Conservation (phyloP, 2,113 vertebrate genomes). For the Urocynchramus pylzowi region DNA sequence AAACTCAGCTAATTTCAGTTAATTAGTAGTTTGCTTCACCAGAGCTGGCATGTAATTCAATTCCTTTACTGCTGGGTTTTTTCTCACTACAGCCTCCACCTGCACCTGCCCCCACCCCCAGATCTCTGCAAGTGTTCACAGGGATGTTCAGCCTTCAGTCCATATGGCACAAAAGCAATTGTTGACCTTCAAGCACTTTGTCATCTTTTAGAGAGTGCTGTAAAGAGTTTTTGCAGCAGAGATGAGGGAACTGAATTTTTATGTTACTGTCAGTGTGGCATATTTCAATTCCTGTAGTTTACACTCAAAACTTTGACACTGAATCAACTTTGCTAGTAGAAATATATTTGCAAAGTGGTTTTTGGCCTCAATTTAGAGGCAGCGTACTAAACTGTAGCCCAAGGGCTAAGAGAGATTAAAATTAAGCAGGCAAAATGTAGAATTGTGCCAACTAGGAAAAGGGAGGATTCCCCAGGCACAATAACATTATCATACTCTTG, state of each 20-base stretch:
- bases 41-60: background rate
- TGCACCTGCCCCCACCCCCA: background rate
- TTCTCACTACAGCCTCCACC: background rate
- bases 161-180: background rate
- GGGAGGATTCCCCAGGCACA: background rate
- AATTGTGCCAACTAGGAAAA: conserved; percentile 25
- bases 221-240: background rate
- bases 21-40: background rate
- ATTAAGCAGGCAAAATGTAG: background rate
- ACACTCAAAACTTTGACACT: background rate
- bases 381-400: conserved; percentile 23
- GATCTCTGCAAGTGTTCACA: background rate
- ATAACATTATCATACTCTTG: background rate
- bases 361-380: background rate
- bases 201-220: background rate
- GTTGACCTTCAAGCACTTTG: background rate
- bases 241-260: background rate
- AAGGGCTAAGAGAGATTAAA: conserved; percentile 31
- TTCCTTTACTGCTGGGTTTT: background rate
- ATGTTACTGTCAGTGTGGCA: background rate
- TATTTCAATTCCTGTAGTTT: conserved; percentile 10
- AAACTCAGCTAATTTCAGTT: background rate
- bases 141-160: background rate
- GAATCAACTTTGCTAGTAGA: background rate
- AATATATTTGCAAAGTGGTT: conserved; percentile 32